phyloP scores from a whole-genome alignment of 2,888 invertebrate genomes.

The Hydriomena furcata region DNA sequence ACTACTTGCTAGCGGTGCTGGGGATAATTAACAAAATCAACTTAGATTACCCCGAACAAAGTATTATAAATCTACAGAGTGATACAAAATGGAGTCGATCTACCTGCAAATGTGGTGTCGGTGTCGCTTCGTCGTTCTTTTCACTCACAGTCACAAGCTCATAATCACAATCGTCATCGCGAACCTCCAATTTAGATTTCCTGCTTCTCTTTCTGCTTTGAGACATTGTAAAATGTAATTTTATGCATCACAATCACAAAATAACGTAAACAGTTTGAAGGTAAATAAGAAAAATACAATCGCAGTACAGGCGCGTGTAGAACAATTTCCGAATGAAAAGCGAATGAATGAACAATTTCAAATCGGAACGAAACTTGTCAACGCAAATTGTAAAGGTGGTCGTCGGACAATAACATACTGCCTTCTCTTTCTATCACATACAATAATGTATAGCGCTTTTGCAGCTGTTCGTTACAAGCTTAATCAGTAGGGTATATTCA shows the following conservation, averaged over 20 bases:
- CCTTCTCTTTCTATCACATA: neutral
- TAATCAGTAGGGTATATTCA: neutral
- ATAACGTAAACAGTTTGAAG: neutral
- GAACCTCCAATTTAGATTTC: constrained; percentile 30
- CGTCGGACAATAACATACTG: too few species aligned
- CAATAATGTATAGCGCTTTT: neutral
- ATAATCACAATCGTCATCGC: constrained; percentile 16
- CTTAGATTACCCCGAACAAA: constrained; percentile 3
- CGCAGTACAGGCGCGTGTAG: neutral
- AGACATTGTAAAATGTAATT: constrained; percentile 22
- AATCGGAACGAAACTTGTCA: neutral
- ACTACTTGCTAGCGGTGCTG: neutral
- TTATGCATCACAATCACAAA: constrained; percentile 7
- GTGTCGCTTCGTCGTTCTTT: constrained; percentile 13
- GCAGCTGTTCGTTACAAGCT: neutral
- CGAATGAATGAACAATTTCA: too few species aligned
- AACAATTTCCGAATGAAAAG: constrained; percentile 7
- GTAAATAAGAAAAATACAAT: constrained; percentile 3
- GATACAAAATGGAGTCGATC: constrained; percentile 33
- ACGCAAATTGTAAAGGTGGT: neutral
- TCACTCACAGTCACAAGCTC: constrained; percentile 13
- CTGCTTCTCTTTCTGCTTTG: constrained; percentile 24
- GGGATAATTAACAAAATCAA: neutral
- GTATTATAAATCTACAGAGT: neutral
- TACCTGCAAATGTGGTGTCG: constrained; percentile 27